Base-by-base conservation (phyloP, 2,797 vertebrate species). In the Sphenopsis melanotis region DNA sequence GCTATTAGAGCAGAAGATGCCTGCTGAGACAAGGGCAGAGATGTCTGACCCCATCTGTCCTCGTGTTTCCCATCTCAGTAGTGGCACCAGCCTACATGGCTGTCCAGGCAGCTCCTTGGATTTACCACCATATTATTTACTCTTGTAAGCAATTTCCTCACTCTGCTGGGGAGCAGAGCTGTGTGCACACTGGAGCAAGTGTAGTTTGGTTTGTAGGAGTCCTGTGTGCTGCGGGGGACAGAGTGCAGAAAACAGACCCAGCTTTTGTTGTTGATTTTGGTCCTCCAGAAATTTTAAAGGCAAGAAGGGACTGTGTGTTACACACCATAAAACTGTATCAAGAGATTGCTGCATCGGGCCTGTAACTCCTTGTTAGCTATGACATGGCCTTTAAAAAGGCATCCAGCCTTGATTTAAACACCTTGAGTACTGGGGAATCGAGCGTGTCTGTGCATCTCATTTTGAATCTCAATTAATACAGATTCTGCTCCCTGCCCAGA, bases 81-180 rank as follows among this genome's bases (percentile, higher is more conserved):
- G 53, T 3, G 4, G 20, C 56, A 79, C 9, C n/a, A 52, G 24
- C 0, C 0, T 20, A 14, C 24, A 22, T 1, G 0, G 50, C 8
- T 77, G 24, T 55, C 47, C 69, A 63, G 83, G 60, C 41, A 89
- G 29, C 49, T 74, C 18, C 65, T 80, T 41, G 61, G n/a, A n/a
- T 74, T 59, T 77, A 29, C 22, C 52, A 59, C 11, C 7, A 10
- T 21, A 9, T 24, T 49, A 24, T 46, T 56, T 50, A 11, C 10
- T 50, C 37, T 30, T 8, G 57, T 30, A 29, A 72, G 8, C 22
- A n/a, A 57, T 41, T 69, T 22, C 16, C 15, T 63, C 64, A 32
- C 42, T 17, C 22, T 4, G 6, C 39, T 70, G 37, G 27, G 30
- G 22, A 77, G 34, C 36, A 89, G 23, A 79, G 36, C 13, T 75